phyloP scores from a whole-genome alignment of 2,888 invertebrate species.

The Rotaria macrura region DNA sequence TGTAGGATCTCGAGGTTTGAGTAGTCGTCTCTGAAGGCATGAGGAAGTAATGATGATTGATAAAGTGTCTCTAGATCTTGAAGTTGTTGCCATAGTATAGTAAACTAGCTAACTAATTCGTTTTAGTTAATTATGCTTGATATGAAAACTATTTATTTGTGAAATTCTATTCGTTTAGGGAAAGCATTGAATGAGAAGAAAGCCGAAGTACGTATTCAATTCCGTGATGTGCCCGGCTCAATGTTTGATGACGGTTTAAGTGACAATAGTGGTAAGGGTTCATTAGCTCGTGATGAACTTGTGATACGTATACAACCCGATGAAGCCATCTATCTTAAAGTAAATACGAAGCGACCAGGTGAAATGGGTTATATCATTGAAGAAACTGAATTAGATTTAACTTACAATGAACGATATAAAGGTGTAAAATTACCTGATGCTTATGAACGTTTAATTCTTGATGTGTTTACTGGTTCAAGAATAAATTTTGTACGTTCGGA shows the following conservation, averaged over 20 bases:
- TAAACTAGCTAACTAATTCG: too few species aligned
- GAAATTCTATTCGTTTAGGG: constrained; percentile 36
- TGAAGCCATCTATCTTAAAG: constrained; percentile 91
- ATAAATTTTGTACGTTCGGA: constrained; percentile 98
- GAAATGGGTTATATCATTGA: constrained; percentile 83
- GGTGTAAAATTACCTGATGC: constrained; percentile 77
- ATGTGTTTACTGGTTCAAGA: constrained; percentile 94
- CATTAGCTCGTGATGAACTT: constrained; percentile 64
- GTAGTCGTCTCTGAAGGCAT: too few species aligned
- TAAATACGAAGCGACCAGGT: constrained; percentile 96
- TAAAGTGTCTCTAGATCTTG: too few species aligned
- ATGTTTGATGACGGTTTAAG: constrained; percentile 72
- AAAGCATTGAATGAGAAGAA: constrained; percentile 89
- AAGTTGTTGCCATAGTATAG: too few species aligned
- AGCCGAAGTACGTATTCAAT: constrained; percentile 92
- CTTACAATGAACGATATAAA: constrained; percentile 82
- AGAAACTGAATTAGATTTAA: constrained; percentile 92
- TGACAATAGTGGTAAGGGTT: not conserved
- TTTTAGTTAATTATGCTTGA: too few species aligned
- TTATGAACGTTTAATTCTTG: constrained; percentile 87
- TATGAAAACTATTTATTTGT: too few species aligned
- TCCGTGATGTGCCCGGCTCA: constrained; percentile 87
- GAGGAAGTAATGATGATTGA: too few species aligned
- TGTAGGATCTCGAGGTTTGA: too few species aligned
- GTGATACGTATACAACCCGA: constrained; percentile 96